These are phyloP conservation scores for Spea bombifrons DNA, from an alignment of 2,113 vertebrate genomes.

Conservation along the genomic window DNA sequence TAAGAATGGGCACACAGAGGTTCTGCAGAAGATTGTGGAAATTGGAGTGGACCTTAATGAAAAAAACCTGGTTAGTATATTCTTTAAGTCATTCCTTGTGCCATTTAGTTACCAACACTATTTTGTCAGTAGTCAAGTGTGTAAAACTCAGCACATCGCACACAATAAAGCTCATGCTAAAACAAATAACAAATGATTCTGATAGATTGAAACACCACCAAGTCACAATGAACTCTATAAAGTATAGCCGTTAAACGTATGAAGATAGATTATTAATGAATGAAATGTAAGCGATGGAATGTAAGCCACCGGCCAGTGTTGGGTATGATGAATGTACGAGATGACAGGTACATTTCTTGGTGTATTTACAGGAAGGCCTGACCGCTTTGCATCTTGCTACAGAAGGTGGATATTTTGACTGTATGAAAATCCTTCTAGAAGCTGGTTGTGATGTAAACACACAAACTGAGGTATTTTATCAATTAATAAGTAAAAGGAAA, in stretches of 20 bases:
- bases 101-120: too few species aligned
- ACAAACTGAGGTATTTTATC: conserved; percentile 68
- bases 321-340: neutral
- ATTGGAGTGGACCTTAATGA: conserved; percentile 68
- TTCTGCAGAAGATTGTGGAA: conserved; percentile 74
- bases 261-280: neutral
- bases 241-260: neutral
- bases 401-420: conserved; percentile 65
- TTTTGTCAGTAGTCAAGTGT: too few species aligned
- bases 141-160: too few species aligned
- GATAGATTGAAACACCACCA: neutral
- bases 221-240: neutral
- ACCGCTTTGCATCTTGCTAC: conserved; percentile 74
- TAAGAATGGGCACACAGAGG: conserved; percentile 65
- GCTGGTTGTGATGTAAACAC: conserved; percentile 68
- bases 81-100: neutral
- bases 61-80: conserved; percentile 71
- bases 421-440: conserved; percentile 70
- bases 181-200: too few species aligned
- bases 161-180: too few species aligned
- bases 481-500: too few species aligned
- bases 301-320: too few species aligned
- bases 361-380: conserved; percentile 72
- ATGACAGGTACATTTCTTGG: neutral
- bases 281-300: too few species aligned